Percentiles rank a stretch among this genome's conserved stretches.
Conservation (phyloP, 1,140 invertebrate species). For the Cydia pomonella region DNA sequence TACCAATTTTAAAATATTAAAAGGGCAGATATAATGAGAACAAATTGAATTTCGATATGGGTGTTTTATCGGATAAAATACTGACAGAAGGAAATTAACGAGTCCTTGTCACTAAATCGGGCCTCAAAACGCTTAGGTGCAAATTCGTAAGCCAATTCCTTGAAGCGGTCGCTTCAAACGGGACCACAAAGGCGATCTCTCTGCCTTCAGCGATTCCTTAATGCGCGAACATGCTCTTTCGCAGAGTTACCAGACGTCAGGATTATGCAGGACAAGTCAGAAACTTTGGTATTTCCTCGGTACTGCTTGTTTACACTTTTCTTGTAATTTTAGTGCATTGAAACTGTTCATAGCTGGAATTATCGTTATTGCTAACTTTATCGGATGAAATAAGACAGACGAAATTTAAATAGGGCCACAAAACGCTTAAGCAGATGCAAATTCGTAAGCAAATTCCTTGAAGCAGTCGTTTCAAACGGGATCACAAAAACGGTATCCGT, state of each 20-base stretch:
- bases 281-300: background rate
- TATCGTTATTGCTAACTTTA: too few species aligned
- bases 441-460: too few species aligned
- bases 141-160: constrained; percentile 26
- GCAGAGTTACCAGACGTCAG: background rate
- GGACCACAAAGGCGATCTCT: constrained; percentile 11
- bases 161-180: constrained; percentile 16
- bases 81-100: constrained; percentile 14
- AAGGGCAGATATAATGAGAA: background rate
- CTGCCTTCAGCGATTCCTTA: constrained; percentile 20
- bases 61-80: background rate
- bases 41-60: background rate
- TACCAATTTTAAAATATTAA: background rate
- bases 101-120: constrained; percentile 25
- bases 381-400: too few species aligned
- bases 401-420: too few species aligned
- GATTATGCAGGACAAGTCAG: background rate
- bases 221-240: constrained; percentile 7
- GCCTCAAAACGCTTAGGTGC: constrained; percentile 13
- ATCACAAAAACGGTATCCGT: too few species aligned
- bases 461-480: too few species aligned
- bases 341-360: too few species aligned
- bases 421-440: too few species aligned
- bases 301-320: background rate
- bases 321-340: too few species aligned